These are phyloP conservation scores for Liopterus haemorrhoidalis DNA, from an alignment of 2,888 invertebrate genomes.

Conservation along the genomic window DNA sequence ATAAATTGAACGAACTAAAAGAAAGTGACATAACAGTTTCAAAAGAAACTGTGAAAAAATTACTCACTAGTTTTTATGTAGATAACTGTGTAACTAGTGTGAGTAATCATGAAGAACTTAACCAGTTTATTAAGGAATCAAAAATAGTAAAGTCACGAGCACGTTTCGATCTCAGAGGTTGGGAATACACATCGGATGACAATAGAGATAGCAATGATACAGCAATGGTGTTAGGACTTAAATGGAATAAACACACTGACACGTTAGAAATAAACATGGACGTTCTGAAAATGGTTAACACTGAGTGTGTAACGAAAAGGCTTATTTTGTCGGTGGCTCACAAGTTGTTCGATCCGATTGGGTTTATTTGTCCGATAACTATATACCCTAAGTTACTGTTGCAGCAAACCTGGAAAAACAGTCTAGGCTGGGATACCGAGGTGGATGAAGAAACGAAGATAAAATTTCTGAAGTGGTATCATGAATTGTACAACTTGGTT, in stretches of 20 bases:
- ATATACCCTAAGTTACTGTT: constrained; percentile 31
- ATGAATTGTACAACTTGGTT: constrained; percentile 1
- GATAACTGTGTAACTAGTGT: too few relatives aligned
- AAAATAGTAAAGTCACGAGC: too few relatives aligned
- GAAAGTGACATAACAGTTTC: too few relatives aligned
- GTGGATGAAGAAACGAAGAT: constrained; percentile 18
- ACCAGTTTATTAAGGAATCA: too few relatives aligned
- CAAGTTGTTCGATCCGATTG: constrained; percentile 30
- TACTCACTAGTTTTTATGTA: too few relatives aligned
- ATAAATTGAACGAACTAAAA: background rate
- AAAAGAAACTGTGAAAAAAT: too few relatives aligned
- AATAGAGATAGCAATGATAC: background rate
- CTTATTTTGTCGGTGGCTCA: constrained; percentile 21
- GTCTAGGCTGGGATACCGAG: constrained; percentile 17
- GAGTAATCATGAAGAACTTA: too few relatives aligned
- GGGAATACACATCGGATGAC: background rate
- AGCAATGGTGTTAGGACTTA: background rate
- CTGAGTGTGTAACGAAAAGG: background rate
- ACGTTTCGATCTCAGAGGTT: background rate
- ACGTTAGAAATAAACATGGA: background rate
- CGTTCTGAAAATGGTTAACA: background rate
- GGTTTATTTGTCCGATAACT: constrained; percentile 27
- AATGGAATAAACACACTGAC: constrained; percentile 1
- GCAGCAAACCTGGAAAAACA: constrained; percentile 25
- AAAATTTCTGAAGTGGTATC: constrained; percentile 25